These are phyloP conservation scores for Eupithecia dodoneata DNA, from an alignment of 2,888 invertebrate species.

Conservation along the genomic window DNA sequence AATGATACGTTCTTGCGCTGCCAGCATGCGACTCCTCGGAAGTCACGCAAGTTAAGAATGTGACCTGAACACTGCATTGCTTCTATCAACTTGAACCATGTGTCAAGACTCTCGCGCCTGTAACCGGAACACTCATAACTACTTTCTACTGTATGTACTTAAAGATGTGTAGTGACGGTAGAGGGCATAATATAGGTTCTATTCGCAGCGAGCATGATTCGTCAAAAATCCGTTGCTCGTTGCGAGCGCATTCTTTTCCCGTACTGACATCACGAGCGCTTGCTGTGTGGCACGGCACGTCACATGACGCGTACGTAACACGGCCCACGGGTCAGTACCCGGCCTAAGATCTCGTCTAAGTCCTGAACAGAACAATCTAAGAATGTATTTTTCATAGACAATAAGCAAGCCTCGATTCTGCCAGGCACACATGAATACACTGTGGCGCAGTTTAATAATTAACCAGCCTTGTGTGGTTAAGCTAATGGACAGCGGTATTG, in stretches of 20 bases:
- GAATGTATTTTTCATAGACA: not conserved
- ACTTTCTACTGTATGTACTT: too few relatives aligned
- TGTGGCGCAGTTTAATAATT: slow-evolving; percentile 24
- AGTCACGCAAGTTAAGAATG: slow-evolving; percentile 6
- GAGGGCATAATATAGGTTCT: too few relatives aligned
- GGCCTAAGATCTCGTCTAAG: not conserved
- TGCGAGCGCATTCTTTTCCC: too few relatives aligned
- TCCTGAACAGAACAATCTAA: not conserved
- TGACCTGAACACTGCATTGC: slow-evolving; percentile 7
- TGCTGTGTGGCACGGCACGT: too few relatives aligned
- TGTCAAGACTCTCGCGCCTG: not conserved
- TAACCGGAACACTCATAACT: not conserved
- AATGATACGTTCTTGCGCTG: not conserved
- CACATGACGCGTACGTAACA: too few relatives aligned
- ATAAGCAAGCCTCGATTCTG: slow-evolving; percentile 4
- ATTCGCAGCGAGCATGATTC: too few relatives aligned
- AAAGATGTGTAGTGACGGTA: too few relatives aligned
- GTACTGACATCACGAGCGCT: too few relatives aligned
- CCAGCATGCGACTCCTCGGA: slow-evolving; percentile 2
- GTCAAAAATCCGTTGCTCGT: too few relatives aligned
- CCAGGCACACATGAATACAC: not conserved
- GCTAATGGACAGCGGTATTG: slow-evolving; percentile 25
- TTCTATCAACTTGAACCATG: not conserved
- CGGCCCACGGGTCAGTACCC: too few relatives aligned
- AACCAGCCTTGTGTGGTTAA: slow-evolving; percentile 25